These are phyloP conservation scores for Myzus persicae DNA, from an alignment of 1,140 invertebrate genomes.

Conservation along the genomic window DNA sequence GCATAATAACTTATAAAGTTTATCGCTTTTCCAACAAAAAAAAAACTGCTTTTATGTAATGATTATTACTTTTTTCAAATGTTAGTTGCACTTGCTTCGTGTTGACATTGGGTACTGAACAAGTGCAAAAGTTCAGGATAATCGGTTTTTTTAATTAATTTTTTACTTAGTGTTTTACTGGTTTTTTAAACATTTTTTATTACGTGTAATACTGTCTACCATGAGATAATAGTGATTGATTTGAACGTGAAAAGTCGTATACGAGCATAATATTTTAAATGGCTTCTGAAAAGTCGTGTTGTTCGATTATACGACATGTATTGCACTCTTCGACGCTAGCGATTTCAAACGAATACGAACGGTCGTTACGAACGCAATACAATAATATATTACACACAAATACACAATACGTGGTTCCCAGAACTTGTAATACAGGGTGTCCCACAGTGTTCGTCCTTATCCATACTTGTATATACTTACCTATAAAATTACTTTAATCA, in stretches of 20 bases:
- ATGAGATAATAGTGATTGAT: not conserved
- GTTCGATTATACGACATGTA: not conserved
- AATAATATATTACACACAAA: not conserved
- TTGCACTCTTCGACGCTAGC: not conserved
- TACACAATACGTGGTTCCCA: not conserved
- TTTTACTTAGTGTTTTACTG: not conserved
- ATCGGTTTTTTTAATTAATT: not conserved
- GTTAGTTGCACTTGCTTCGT: too few relatives aligned
- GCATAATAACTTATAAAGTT: not conserved
- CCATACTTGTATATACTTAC: not conserved
- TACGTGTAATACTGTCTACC: not conserved
- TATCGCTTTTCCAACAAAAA: not conserved
- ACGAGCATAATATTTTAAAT: not conserved
- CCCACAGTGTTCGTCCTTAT: not conserved
- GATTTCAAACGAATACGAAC: not conserved
- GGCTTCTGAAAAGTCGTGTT: not conserved
- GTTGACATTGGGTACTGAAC: not conserved
- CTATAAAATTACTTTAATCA: too few relatives aligned
- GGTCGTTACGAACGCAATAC: not conserved
- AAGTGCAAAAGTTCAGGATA: not conserved
- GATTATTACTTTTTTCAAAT: not conserved
- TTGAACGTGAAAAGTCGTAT: not conserved
- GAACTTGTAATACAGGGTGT: not conserved
- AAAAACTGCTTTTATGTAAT: too few relatives aligned
- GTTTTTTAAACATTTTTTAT: not conserved